Conservation (phyloP, 2,888 invertebrate species). For the Nebria salina region DNA sequence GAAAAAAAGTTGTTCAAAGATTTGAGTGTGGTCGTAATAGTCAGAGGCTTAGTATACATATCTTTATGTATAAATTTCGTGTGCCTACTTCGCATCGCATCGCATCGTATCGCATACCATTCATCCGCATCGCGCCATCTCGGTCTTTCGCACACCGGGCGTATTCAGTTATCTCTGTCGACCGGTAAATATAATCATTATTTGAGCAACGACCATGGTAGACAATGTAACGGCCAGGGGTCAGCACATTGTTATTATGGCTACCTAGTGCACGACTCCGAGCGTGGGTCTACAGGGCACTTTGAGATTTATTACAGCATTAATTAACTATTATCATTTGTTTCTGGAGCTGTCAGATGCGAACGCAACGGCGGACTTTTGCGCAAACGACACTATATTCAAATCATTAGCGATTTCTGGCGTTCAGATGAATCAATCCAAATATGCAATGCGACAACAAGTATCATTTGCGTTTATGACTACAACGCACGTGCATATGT, state of each 20-base stretch:
- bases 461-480: no score
- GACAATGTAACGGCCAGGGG: constrained; percentile 19
- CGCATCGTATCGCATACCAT: no score
- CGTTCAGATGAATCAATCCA: no score
- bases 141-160: not conserved
- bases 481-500: no score
- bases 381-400: not conserved
- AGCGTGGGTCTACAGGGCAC: constrained; percentile 15
- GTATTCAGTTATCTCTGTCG: constrained; percentile 4
- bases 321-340: constrained; percentile 30
- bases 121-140: not conserved
- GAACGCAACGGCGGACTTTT: not conserved
- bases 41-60: not conserved
- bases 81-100: not conserved
- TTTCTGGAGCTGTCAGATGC: constrained; percentile 25
- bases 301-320: constrained; percentile 23
- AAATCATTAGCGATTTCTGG: no score
- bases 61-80: not conserved
- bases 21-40: not conserved
- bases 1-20: not conserved
- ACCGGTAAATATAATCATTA: constrained; percentile 19
- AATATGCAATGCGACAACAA: no score
- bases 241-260: constrained; percentile 23
- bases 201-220: constrained; percentile 21
- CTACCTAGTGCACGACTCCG: constrained; percentile 18